Evolutionary conservation across 2,113 vertebrate genomes (phyloP), one percentile per base, ranked within the genome.

Genomic region (Notarius quadriscutis): DNA sequence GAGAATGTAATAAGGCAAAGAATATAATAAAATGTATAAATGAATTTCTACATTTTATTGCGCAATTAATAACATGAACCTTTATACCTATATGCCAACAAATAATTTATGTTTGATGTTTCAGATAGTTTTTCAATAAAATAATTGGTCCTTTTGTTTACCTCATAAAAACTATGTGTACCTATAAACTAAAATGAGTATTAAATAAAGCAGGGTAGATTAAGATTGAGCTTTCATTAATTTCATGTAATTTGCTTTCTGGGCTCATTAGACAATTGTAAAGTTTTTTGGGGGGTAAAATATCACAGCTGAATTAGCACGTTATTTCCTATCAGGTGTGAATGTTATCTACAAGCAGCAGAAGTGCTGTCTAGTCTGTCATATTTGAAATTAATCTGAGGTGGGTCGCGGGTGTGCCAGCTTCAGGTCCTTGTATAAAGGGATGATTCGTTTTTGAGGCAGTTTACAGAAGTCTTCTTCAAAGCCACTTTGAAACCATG

Each of bases 401-500:
- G 84, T 12, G 74, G 72, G 72, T 63, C 84, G 0, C 2, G 84
- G 84, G 72, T 72, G 87, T 78, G 74, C 7, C 77, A 34, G 11
- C n/a, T 53, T 63, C 1, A 1, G 60, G 27, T 67, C 50, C 4
- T 53, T 51, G 57, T 79, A 84, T 84, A 84, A 84, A 84, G 25
- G 27, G 50, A 7, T 67, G 63, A 14, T 30, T 57, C 4, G 14
- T 84, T 84, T 72, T 9, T 84, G 17, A 71, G 50, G 50, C 50
- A 55, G 58, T 81, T 71, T 34, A 84, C 81, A 77, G 34, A 85
- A n/a, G 30, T 30, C 17, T 27, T 48, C 41, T 65, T 34, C 72
- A 18, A 55, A 65, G 15, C 48, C 18, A 63, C 60, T 86, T 10
- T 41, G 65, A 57, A 71, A 55, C 82, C 18, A 97, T 96, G 96